These are phyloP conservation scores for Heteromurus nitidus DNA, from an alignment of 2,888 invertebrate species.

Conservation along the genomic window DNA sequence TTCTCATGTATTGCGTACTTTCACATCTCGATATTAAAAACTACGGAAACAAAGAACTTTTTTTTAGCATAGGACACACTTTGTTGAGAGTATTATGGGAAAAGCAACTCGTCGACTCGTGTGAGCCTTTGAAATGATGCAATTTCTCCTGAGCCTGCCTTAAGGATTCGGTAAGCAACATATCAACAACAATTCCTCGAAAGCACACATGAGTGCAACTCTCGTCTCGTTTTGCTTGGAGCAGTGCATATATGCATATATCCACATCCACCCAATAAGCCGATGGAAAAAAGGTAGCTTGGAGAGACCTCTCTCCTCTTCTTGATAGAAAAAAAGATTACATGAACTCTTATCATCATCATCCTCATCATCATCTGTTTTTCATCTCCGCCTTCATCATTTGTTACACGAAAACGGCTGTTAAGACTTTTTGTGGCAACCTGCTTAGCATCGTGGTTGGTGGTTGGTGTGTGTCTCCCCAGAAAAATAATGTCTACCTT, in stretches of 20 bases:
- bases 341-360: constrained; percentile 49
- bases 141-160: too few species aligned
- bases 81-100: too few species aligned
- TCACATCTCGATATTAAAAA: neutral
- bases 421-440: constrained; percentile 24
- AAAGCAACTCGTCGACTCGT: too few species aligned
- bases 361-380: constrained; percentile 9
- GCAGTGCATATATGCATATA: neutral
- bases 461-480: too few species aligned
- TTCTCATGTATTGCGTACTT: constrained; percentile 2
- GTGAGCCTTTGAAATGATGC: too few species aligned
- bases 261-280: neutral
- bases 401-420: constrained; percentile 51
- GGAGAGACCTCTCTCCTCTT: too few species aligned
- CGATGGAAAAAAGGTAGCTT: too few species aligned
- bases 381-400: constrained; percentile 52
- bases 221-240: neutral
- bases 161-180: too few species aligned
- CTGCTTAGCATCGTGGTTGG: constrained; percentile 35
- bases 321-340: constrained; percentile 36
- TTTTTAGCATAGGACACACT: too few species aligned
- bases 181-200: too few species aligned
- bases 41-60: too few species aligned
- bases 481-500: neutral
- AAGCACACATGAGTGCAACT: too few species aligned